Conservation (phyloP, 1,140 invertebrate genomes). For the Paralvinella palmiformis region DNA sequence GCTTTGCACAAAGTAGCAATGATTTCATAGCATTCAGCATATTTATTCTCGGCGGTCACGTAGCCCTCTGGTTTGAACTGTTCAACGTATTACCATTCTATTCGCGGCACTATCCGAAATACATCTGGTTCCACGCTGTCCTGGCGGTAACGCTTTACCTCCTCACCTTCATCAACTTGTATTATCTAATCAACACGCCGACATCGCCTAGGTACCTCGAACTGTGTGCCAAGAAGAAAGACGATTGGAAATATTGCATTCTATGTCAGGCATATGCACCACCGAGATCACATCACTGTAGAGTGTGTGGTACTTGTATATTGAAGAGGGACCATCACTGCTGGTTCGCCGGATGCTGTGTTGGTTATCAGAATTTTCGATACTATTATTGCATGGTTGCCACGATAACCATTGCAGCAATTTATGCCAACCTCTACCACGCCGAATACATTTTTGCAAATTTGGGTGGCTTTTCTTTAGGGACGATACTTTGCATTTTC, state of each 20-base stretch:
- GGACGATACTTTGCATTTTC: constrained; percentile 26
- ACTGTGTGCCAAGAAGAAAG: not conserved
- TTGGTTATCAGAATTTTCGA: constrained; percentile 71
- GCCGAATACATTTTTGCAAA: not conserved
- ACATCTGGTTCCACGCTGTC: not conserved
- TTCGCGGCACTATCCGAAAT: not conserved
- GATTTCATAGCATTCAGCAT: not conserved
- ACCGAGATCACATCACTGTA: constrained; percentile 81
- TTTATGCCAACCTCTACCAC: constrained; percentile 11
- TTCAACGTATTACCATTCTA: constrained; percentile 12
- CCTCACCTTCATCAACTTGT: not conserved
- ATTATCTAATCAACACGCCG: not conserved
- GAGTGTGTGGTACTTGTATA: constrained; percentile 71
- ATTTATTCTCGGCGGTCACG: constrained; percentile 2
- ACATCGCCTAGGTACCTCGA: not conserved
- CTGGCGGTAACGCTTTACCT: not conserved
- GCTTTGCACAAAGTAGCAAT: constrained; percentile 5
- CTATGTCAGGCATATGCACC: constrained; percentile 71
- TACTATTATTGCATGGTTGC: constrained; percentile 9
- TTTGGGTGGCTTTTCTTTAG: constrained; percentile 18
- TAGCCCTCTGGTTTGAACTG: constrained; percentile 10
- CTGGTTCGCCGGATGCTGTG: constrained; percentile 79
- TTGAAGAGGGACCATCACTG: constrained; percentile 93
- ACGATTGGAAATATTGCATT: constrained; percentile 67
- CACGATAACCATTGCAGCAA: not conserved